A percentile compares a stretch with the other conserved stretches of the same genome.
Evolutionary conservation across 2,888 invertebrate genomes (phyloP).

Genomic region (Chironomus riparius): DNA sequence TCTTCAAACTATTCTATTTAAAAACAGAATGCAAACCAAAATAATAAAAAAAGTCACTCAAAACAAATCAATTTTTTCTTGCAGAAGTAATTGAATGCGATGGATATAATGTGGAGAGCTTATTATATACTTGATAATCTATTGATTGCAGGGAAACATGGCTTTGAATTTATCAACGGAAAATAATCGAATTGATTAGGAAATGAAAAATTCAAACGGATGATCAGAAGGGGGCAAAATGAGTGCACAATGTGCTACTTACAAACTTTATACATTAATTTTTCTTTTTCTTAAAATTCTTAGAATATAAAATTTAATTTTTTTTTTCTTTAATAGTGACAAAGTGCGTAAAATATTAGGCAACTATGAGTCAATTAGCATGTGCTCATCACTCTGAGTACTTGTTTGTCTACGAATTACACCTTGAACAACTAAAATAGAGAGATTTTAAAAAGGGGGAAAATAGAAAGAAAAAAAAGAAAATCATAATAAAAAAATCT

Average conservation of each 20-base stretch:
- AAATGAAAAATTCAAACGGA: constrained; percentile 1
- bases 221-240: background rate
- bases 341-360: background rate
- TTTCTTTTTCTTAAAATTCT: background rate
- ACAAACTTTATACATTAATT: background rate
- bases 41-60: too few species aligned
- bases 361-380: background rate
- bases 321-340: too few species aligned
- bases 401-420: constrained; percentile 24
- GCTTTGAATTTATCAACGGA: too few species aligned
- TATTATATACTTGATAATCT: too few species aligned
- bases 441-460: background rate
- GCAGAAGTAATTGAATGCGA: too few species aligned
- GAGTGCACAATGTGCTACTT: constrained; percentile 4
- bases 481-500: background rate
- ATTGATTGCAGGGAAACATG: too few species aligned
- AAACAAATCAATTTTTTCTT: too few species aligned
- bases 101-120: too few species aligned
- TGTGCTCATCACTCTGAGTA: constrained; percentile 13
- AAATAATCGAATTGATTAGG: background rate
- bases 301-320: too few species aligned
- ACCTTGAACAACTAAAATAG: constrained; percentile 20
- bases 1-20: too few species aligned
- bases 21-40: too few species aligned
- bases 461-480: background rate